Conservation (phyloP, 2,888 invertebrate species). For the Abrostola tripartita region DNA sequence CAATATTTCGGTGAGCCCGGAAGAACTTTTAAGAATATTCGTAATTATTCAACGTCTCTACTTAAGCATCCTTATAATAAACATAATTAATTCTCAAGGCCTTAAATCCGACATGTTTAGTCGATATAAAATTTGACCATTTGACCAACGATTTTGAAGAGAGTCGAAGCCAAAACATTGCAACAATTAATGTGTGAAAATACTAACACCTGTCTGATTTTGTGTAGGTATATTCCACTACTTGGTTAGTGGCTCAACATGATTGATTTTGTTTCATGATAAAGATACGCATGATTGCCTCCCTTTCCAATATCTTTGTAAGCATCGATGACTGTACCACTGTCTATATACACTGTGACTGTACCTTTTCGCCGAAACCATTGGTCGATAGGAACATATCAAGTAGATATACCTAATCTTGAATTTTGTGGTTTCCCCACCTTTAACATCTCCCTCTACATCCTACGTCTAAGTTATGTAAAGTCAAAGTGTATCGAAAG, state of each 20-base stretch:
- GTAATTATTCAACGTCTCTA: slow-evolving; percentile 24
- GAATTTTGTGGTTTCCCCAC: too few species aligned
- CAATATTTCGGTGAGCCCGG: slow-evolving; percentile 16
- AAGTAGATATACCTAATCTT: too few species aligned
- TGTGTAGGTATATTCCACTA: slow-evolving; percentile 8
- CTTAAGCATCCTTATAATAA: slow-evolving; percentile 9
- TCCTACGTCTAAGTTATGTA: neutral
- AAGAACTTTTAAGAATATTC: slow-evolving; percentile 22
- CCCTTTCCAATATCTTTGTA: too few species aligned
- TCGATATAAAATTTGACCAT: neutral
- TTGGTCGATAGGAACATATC: too few species aligned
- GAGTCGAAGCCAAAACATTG: slow-evolving; percentile 7
- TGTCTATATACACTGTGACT: too few species aligned
- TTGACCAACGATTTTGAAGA: slow-evolving; percentile 15
- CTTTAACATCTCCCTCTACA: too few species aligned
- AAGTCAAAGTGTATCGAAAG: neutral
- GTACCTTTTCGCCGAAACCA: too few species aligned
- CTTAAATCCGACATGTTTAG: slow-evolving; percentile 20
- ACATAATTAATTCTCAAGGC: slow-evolving; percentile 20
- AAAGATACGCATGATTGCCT: too few species aligned
- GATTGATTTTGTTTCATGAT: neutral
- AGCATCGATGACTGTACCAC: too few species aligned
- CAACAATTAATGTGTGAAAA: slow-evolving; percentile 18
- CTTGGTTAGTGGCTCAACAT: slow-evolving; percentile 22
- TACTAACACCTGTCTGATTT: neutral